These are phyloP conservation scores for Spizaetus ornatus DNA, from an alignment of 2,113 vertebrate genomes.

Conservation along the genomic window DNA sequence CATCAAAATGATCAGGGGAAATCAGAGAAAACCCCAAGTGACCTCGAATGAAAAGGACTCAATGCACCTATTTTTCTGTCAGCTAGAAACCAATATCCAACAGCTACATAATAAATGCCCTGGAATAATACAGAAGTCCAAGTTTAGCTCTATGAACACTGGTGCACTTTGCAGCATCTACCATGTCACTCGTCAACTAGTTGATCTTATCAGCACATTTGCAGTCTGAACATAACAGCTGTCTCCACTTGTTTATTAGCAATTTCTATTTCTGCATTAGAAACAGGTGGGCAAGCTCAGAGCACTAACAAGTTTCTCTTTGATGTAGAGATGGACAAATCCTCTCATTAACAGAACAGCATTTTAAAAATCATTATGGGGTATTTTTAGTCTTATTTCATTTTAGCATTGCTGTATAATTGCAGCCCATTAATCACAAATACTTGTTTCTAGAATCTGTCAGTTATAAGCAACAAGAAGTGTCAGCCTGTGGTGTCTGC, in stretches of 20 bases:
- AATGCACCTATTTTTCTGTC: background rate
- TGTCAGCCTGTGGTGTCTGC: background rate
- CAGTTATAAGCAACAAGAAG: background rate
- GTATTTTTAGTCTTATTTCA: constrained; percentile 38
- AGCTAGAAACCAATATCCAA: background rate
- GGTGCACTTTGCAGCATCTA: background rate
- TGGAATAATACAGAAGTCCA: background rate
- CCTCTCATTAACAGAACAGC: constrained; percentile 1
- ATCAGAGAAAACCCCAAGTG: background rate
- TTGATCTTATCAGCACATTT: constrained; percentile 53
- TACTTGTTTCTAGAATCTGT: constrained; percentile 1
- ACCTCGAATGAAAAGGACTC: background rate
- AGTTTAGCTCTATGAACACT: background rate
- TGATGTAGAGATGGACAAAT: constrained; percentile 49
- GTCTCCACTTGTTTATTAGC: constrained; percentile 4
- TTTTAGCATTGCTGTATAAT: background rate
- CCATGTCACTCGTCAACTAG: background rate
- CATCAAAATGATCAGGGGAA: background rate
- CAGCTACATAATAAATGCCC: background rate
- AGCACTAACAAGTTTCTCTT: constrained; percentile 41
- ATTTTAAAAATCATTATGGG: constrained; percentile 30
- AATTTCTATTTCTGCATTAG: constrained; percentile 57
- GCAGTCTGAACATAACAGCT: constrained; percentile 40
- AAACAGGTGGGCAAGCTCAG: constrained; percentile 52
- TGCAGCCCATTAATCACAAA: constrained; percentile 11